Evolutionary conservation across 2,113 vertebrate genomes (phyloP), one percentile per base, ranked within the genome.

Genomic region (Ceratotherium simum): DNA sequence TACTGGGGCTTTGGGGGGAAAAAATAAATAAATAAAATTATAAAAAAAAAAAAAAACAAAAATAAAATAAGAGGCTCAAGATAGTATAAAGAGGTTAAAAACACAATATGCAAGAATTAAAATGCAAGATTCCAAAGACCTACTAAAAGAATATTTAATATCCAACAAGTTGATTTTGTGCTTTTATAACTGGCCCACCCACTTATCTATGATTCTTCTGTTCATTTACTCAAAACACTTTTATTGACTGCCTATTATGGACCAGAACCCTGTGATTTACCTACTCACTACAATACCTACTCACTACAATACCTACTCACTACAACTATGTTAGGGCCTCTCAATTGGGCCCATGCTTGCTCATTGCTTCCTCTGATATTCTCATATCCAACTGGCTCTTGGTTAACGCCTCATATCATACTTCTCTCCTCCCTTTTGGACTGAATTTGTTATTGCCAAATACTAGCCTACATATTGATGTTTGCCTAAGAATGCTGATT

Each of bases 41-140:
- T n/a, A n/a, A n/a, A n/a, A n/a, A n/a, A n/a, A n/a, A n/a, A n/a
- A n/a, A n/a, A n/a, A n/a, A n/a, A n/a, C n/a, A n/a, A n/a, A n/a
- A n/a, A n/a, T n/a, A n/a, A n/a, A n/a, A n/a, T n/a, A n/a, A n/a
- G n/a, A n/a, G n/a, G 10, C 16, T 18, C 21, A 81, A 82, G n/a
- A 84, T 1, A 72, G 14, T 8, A 75, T 7, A 54, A 65, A 29
- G 23, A 20, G n/a, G 25, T 62, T 75, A 78, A 85, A 91, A 95
- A 39, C n/a, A 82, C 86, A 46, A 93, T 42, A 72, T 6, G 33
- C 5, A 95, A 87, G 29, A 82, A 90, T 69, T 86, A 94, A 90
- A 84, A 90, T 31, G 33, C 20, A 90, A 90, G 72, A 81, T 73
- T 84, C n/a, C 51, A 54, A 76, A 88, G 11, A 20, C 6, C 73